Conservation (phyloP, 2,888 invertebrate species). For the Ischnus inquisitorius region DNA sequence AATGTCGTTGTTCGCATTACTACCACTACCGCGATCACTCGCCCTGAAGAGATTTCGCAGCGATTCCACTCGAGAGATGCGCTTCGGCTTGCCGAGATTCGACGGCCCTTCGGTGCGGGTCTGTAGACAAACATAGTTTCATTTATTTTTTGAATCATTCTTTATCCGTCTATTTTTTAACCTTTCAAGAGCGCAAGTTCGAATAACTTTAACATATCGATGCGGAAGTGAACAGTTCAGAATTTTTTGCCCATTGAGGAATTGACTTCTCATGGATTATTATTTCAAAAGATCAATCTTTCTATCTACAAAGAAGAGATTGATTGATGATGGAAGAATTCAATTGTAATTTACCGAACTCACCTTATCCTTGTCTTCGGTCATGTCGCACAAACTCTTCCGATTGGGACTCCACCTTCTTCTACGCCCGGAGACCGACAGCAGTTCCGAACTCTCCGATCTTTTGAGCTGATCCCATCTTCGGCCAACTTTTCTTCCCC, state of each 20-base stretch:
- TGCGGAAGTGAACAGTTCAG: too few species aligned
- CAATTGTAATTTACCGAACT: conserved; percentile 39
- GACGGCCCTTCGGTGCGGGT: conserved; percentile 68
- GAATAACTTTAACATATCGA: too few species aligned
- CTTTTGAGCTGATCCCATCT: conserved; percentile 88
- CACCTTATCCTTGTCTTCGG: conserved; percentile 76
- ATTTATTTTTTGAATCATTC: not conserved
- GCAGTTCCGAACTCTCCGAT: conserved; percentile 87
- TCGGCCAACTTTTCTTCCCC: conserved; percentile 88
- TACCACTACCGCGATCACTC: conserved; percentile 77
- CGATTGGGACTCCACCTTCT: conserved; percentile 86
- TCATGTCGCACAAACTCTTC: conserved; percentile 70
- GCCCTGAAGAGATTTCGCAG: conserved; percentile 86
- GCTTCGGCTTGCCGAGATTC: conserved; percentile 79
- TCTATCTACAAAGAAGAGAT: too few species aligned
- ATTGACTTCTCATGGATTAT: too few species aligned
- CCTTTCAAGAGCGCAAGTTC: too few species aligned
- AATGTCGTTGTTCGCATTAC: conserved; percentile 69
- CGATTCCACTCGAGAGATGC: conserved; percentile 87
- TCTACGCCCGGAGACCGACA: conserved; percentile 84
- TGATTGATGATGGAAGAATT: not conserved
- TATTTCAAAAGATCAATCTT: too few species aligned
- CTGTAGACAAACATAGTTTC: conserved; percentile 53
- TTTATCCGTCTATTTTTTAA: too few species aligned
- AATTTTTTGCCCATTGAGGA: too few species aligned